Percentiles rank a stretch among this genome's conserved stretches.
Conservation (phyloP, 2,113 vertebrate genomes). For the Chaetorhynchus papuensis region DNA sequence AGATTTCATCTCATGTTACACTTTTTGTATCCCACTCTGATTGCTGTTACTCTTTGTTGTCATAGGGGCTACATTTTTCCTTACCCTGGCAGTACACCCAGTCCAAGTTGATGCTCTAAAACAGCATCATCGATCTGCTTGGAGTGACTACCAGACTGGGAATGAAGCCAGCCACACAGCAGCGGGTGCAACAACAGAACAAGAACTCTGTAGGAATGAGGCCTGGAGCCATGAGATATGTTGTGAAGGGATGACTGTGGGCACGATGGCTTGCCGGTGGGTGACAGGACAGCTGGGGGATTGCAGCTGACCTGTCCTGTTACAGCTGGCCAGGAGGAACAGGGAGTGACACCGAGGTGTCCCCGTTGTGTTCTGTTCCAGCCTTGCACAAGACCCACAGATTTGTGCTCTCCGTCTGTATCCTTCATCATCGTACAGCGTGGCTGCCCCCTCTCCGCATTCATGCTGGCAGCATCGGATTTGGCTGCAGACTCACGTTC, state of each 20-base stretch:
- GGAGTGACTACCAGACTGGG: neutral
- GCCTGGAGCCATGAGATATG: neutral
- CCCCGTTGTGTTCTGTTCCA: neutral
- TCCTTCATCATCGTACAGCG: neutral
- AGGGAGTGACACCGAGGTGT: no score
- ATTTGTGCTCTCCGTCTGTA: neutral
- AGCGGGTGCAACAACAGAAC: neutral
- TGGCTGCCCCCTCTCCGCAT: accelerated
- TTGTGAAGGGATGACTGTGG: neutral
- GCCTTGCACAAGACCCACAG: neutral
- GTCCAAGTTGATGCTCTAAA: neutral
- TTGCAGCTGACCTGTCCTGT: neutral
- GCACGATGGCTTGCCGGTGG: neutral
- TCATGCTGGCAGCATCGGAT: neutral
- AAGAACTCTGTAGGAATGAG: neutral
- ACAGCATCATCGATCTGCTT: neutral
- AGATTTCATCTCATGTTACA: neutral
- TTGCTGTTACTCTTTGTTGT: neutral
- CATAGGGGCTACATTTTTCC: neutral
- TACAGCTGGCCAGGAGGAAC: neutral
- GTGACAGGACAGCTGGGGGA: neutral
- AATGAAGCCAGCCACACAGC: neutral
- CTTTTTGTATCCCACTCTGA: neutral
- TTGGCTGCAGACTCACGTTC: neutral
- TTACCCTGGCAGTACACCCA: neutral